Evolutionary conservation across 2,888 invertebrate species (phyloP), one percentile per base, ranked within the genome.

Genomic region (Aproaerema taeniolella): DNA sequence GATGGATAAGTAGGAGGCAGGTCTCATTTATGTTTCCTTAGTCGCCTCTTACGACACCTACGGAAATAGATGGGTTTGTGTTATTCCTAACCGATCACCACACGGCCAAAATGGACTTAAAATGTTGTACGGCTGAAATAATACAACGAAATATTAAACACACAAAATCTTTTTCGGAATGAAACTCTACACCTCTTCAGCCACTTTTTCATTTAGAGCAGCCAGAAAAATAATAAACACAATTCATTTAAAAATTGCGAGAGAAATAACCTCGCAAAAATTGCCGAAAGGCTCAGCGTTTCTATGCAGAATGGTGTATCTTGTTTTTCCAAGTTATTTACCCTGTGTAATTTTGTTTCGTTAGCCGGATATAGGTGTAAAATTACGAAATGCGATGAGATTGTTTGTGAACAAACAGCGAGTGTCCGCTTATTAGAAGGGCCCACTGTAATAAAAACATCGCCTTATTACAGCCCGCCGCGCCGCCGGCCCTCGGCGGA

Each of bases 391-490:
- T 63, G 58, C 61, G 61, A 77, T 68, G 70, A 74, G 69, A 77
- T 76, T 81, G 78, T 78, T 80, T 78, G 80, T 65, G 61, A 68
- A 67, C 73, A 77, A 81, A 82, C 77, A 80, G 53, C 59, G 62
- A 72, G 66, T 75, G 75, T 72, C 78, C 79, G 77, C 70, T 76
- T 82, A 81, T 80, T 82, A 81, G 71, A 72, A 67, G 69, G 73
- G 69, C 62, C 64, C 58, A 58, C 55, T 64, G 75, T 81, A 81
- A 82, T 81, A 82, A 82, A 81, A 81, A 77, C 80, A 79, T 74
- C 61, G 69, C 76, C 80, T 76, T 76, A 75, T 79, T 79, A 74
- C 72, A 37, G 15, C 28, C 20, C 52, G 54, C 47, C 52, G 62
- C 59, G 58, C 55, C 53, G 58, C 60, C 53, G 56, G 57, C 57